Evolutionary conservation across 2,797 vertebrate genomes (phyloP).

Genomic region (Rhabdophis nuchalis): DNA sequence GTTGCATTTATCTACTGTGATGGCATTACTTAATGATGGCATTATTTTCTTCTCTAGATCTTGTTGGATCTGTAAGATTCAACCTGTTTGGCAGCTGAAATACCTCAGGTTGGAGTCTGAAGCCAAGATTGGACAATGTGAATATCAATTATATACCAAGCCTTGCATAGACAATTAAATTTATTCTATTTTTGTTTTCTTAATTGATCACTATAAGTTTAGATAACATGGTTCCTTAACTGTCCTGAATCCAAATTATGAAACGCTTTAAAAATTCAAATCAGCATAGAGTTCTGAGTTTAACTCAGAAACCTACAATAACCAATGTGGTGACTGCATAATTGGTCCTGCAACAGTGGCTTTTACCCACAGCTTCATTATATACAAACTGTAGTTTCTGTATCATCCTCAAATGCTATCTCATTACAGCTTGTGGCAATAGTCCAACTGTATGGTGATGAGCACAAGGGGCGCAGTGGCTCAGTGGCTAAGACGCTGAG

Average conservation of each 20-base stretch:
- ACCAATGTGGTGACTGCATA: background rate
- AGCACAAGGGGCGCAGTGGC: background rate
- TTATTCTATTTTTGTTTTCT: background rate
- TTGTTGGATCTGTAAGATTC: background rate
- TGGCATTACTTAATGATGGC: background rate
- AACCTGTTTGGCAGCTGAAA: background rate
- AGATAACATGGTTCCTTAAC: background rate
- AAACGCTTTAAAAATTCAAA: background rate
- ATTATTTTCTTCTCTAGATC: background rate
- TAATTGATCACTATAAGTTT: background rate
- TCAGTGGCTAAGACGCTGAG: too few species aligned
- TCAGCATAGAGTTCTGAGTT: background rate
- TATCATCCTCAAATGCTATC: background rate
- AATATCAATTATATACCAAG: background rate
- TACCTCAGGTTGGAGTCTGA: background rate
- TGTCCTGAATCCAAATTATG: background rate
- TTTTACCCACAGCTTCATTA: background rate
- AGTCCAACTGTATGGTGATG: background rate
- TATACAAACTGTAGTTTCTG: background rate
- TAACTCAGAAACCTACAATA: background rate
- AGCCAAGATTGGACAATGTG: background rate
- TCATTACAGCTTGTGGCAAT: background rate
- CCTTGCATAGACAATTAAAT: background rate
- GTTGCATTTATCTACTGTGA: background rate
- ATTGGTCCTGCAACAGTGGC: background rate